These are phyloP conservation scores for Catharus ustulatus DNA, from an alignment of 2,797 vertebrate species.

Conservation along the genomic window DNA sequence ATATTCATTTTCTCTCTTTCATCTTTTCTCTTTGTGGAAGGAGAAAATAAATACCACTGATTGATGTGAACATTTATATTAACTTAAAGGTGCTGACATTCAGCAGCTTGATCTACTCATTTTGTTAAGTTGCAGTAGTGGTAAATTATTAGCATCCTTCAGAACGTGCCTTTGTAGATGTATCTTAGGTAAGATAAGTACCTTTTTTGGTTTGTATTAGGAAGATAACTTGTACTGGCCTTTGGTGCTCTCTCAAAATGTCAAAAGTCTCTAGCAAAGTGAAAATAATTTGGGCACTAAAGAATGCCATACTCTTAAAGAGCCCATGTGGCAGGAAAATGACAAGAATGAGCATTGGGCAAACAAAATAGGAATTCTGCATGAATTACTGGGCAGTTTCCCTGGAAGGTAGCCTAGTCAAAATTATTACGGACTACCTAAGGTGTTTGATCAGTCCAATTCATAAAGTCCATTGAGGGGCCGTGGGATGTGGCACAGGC, in stretches of 20 bases:
- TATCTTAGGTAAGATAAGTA: neutral
- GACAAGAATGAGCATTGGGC: neutral
- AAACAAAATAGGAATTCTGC: neutral
- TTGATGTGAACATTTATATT: neutral
- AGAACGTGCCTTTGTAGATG: neutral
- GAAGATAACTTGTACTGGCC: neutral
- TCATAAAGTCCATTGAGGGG: neutral
- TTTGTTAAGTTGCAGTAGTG: neutral
- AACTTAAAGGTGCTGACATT: neutral
- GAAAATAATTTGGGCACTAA: neutral
- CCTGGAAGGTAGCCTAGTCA: neutral
- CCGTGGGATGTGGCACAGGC: neutral
- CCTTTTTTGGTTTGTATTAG: neutral
- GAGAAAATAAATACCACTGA: slow-evolving; percentile 6
- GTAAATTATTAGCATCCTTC: neutral
- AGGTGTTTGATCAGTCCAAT: neutral
- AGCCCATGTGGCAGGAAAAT: neutral
- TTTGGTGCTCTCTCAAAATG: neutral
- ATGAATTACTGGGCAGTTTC: neutral
- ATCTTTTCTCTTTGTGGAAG: slow-evolving; percentile 17
- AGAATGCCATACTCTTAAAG: neutral
- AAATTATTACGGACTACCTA: neutral
- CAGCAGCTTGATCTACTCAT: neutral
- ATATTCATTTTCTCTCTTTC: neutral
- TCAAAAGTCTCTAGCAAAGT: neutral